Percentiles rank a stretch among this genome's conserved stretches.
Evolutionary conservation across 1,140 invertebrate genomes (phyloP).

Genomic region (Pentalonia nigronervosa): DNA sequence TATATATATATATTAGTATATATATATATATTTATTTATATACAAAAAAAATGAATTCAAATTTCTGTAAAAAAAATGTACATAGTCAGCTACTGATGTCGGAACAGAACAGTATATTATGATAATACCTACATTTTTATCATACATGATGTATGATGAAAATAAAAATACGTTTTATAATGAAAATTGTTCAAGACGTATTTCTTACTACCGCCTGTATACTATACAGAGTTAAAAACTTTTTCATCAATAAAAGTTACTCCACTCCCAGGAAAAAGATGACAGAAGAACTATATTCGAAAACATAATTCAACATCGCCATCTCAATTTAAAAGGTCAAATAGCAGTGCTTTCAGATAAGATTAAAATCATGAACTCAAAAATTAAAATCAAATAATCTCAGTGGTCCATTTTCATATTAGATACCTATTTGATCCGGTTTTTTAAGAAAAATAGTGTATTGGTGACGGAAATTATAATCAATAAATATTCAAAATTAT

Average conservation of each 20-base stretch:
- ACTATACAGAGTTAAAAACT: not conserved
- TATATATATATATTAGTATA: no score
- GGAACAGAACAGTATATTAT: no score
- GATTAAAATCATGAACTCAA: not conserved
- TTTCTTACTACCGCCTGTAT: not conserved
- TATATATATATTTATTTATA: no score
- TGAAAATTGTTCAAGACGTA: not conserved
- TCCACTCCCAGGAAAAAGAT: not conserved
- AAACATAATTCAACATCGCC: not conserved
- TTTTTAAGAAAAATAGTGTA: not conserved
- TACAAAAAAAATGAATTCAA: no score
- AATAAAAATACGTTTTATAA: not conserved
- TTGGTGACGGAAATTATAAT: not conserved
- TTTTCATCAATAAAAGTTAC: not conserved
- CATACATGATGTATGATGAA: not conserved
- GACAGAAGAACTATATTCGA: not conserved
- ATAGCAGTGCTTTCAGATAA: not conserved
- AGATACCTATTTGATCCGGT: not conserved
- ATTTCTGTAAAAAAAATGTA: no score
- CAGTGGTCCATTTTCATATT: not conserved
- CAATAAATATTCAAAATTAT: not conserved
- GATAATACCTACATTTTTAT: no score
- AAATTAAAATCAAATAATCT: not conserved
- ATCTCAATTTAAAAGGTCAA: not conserved
- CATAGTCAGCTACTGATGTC: no score